Base-by-base conservation (phyloP, 2,113 vertebrate genomes). In the Pomatostomus ruficeps region DNA sequence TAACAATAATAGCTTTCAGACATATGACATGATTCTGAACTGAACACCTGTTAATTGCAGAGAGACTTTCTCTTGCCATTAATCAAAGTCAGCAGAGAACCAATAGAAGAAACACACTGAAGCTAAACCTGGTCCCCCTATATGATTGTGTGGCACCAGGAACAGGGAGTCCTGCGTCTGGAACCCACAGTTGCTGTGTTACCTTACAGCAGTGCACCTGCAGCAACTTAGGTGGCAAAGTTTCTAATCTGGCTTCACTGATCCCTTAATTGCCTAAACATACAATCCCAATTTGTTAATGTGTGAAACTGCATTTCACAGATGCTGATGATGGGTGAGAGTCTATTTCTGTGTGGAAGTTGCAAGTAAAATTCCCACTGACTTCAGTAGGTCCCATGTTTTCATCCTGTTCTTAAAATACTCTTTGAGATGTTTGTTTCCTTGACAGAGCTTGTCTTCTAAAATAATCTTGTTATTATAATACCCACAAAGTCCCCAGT, bases 1-100 rank as follows among this genome's bases (percentile, higher is more conserved):
- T 78, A 94, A 79, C 58, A 95, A 49, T 91, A 96, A 90, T 63
- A 86, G 76, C 75, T 91, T 93, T 94, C 78, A 94, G 89, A 76
- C 55, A 73, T 54, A 52, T 31, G 71, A 84, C 67, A 73, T 28
- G 67, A 90, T 91, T 96, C 67, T 83, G 91, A 94, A 78, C 59
- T 67, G 68, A 91, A 95, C 65, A 52, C 59, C 71, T 88, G 62
- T 76, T 89, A 95, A 95, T 71, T 94, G 85, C 78, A 88, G 43
- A 79, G 76, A 89, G 35, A 61, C 12, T 74, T 93, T 89, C 28
- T 42, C 31, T 85, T 88, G 55, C 55, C 20, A 29, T 88, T 91
- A 90, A 93, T 93, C 72, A 88, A 85, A 95, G 36, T 77, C 72
- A 83, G 26, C 0, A 0, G 38, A 88, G 61, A 93, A 66, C 26